Evolutionary conservation across 2,113 vertebrate genomes (phyloP), one percentile per base, ranked within the genome.

Genomic region (Heterochromis multidens): DNA sequence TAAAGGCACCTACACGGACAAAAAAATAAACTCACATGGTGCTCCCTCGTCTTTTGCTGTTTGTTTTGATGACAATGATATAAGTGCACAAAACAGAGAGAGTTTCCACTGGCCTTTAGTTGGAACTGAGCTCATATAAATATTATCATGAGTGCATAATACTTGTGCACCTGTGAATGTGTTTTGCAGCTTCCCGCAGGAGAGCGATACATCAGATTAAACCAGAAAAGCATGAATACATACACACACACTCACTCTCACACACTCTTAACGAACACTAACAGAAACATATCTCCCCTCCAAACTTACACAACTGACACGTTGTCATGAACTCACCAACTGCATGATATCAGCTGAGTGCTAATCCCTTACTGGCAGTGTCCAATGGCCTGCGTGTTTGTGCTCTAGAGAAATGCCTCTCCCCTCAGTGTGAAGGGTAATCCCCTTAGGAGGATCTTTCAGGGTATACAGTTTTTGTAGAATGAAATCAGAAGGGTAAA

Each of bases 241-340:
- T 31, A 77, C 35, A n/a, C 29, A 40, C 12, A 31, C 33, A 2
- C 21, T 10, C 49, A 29, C 31, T 46, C 62, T 33, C 58, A 61
- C 40, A 57, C 40, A 35, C 40, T 29, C 49, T 33, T 57, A 29
- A 83, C 63, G 31, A 74, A 84, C n/a, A 13, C 67, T 62, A 33
- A 12, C 33, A 52, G 21, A 58, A 25, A 79, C 63, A 58, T 27
- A 67, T 72, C 59, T 67, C 33, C 46, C 25, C 33, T 74, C 57
- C 67, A 84, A 40, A 72, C 37, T 37, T 46, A 65, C 82, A 85
- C 88, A 85, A 85, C 86, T 93, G 81, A 93, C 95, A 94, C 67
- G 37, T 92, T 87, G 93, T 95, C 90, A 86, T 83, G 85, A 95
- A 92, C 57, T 88, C 90, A 60, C 54, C 84, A 92, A 88, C 89